A percentile compares a stretch with the other conserved stretches of the same genome.
Conservation (phyloP, 2,113 vertebrate genomes). For the Protobothrops flavoviridis region DNA sequence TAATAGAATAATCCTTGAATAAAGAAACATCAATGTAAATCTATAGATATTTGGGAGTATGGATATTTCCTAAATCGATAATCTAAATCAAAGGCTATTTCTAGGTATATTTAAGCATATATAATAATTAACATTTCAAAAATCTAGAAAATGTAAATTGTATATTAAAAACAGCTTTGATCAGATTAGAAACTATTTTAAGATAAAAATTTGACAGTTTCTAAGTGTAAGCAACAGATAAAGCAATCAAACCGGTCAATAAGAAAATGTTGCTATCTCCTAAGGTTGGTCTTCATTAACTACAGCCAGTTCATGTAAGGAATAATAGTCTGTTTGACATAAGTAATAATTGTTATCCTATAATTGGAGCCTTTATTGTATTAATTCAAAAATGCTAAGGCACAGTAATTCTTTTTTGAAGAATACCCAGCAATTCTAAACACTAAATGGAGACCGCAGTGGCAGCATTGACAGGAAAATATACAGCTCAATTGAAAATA, state of each 20-base stretch:
- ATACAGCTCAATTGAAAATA: background rate
- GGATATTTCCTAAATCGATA: background rate
- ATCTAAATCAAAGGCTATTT: background rate
- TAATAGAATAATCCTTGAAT: background rate
- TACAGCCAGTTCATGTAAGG: background rate
- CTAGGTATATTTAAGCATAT: background rate
- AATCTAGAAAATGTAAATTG: background rate
- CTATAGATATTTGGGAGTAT: background rate
- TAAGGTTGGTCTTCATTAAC: background rate
- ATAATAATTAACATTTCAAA: background rate
- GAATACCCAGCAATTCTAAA: background rate
- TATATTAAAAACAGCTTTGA: background rate
- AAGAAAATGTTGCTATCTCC: background rate
- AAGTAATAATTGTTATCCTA: constrained; percentile 4
- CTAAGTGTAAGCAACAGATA: background rate
- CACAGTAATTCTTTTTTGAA: background rate
- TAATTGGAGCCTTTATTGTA: background rate
- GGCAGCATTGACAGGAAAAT: background rate
- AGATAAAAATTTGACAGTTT: background rate
- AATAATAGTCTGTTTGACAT: background rate
- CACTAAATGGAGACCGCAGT: background rate
- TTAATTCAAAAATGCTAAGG: background rate
- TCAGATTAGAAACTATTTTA: background rate
- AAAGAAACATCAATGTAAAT: background rate
- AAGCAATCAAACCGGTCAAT: background rate